Conservation (phyloP, 2,888 invertebrate species). For the Nomada ruficornis region DNA sequence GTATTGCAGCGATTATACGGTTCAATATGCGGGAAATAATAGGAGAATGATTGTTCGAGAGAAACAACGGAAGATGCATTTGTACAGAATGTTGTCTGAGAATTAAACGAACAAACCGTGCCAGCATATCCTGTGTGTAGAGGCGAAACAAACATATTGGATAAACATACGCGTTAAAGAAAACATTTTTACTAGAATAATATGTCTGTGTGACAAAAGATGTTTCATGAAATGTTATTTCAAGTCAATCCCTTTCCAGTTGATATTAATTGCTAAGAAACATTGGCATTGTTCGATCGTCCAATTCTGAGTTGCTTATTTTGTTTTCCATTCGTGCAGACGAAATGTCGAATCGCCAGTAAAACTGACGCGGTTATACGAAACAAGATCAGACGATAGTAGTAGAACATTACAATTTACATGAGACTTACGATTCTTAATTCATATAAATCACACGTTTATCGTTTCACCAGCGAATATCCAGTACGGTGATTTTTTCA, state of each 20-base stretch:
- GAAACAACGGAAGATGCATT: neutral
- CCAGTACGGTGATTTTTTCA: conserved; percentile 10
- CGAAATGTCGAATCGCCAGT: conserved; percentile 1
- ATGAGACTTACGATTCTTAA: conserved; percentile 29
- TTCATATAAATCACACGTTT: conserved; percentile 33
- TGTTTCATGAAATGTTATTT: too few species aligned
- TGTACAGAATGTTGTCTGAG: neutral
- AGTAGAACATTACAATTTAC: conserved; percentile 24
- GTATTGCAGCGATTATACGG: conserved; percentile 42
- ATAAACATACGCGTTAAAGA: neutral
- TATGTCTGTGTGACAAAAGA: neutral
- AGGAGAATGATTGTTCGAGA: conserved; percentile 10
- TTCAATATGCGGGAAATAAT: conserved; percentile 12
- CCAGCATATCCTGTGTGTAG: neutral
- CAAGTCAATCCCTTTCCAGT: neutral
- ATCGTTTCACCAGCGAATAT: conserved; percentile 19
- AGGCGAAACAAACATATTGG: neutral
- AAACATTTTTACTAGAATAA: neutral
- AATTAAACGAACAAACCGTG: conserved; percentile 14
- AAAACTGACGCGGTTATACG: conserved; percentile 20
- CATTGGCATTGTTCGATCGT: conserved; percentile 22
- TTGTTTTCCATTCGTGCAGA: neutral
- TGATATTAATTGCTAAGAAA: neutral
- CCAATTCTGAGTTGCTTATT: neutral
- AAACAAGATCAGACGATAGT: conserved; percentile 39